Conservation (phyloP, 2,113 vertebrate genomes). For the Tetrao urogallus region DNA sequence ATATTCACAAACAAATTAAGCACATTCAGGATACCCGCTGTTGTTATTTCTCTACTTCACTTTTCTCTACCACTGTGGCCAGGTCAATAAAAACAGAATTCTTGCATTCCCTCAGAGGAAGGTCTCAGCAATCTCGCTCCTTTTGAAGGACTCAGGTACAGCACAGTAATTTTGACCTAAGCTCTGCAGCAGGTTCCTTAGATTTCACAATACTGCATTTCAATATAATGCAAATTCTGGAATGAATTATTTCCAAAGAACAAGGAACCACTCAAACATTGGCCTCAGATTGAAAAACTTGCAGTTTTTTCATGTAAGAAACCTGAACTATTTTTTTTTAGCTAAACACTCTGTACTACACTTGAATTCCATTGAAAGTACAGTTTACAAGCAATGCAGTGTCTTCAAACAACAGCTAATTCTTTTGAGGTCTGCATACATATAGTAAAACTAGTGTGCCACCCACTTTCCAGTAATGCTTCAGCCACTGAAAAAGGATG, state of each 20-base stretch:
- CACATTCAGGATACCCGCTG: neutral
- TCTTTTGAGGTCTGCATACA: neutral
- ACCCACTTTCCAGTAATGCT: neutral
- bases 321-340: neutral
- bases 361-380: neutral
- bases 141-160: neutral
- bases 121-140: neutral
- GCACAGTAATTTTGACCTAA: neutral
- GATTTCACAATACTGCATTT: neutral
- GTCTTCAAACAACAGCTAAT: neutral
- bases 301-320: neutral
- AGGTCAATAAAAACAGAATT: neutral
- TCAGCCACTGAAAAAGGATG: neutral
- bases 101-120: neutral
- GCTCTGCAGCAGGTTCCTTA: neutral
- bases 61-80: neutral
- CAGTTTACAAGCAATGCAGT: accelerated
- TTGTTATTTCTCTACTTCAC: neutral
- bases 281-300: neutral
- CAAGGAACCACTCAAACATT: neutral
- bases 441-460: neutral
- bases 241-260: neutral
- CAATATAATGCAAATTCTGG: neutral
- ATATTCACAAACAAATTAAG: neutral
- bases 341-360: neutral